Percentiles rank a stretch among this genome's conserved stretches.
These are phyloP conservation scores for Lamprotornis superbus DNA, from an alignment of 2,113 vertebrate genomes.

Conservation along the genomic window DNA sequence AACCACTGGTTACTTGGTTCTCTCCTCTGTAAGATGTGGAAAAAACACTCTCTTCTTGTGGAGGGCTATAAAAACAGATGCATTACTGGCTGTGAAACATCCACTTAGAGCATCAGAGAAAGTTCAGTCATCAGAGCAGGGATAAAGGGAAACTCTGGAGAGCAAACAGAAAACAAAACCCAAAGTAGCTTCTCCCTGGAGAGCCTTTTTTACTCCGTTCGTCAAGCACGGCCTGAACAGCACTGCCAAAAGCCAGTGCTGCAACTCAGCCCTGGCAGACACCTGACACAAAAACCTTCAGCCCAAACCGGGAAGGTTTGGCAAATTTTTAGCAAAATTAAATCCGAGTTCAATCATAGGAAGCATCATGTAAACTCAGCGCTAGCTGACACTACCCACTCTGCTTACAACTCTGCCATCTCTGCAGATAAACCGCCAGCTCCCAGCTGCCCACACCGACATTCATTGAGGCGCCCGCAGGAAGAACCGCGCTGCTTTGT, in stretches of 20 bases:
- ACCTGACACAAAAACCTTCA: neutral
- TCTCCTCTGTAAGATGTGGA: neutral
- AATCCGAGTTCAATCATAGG: neutral
- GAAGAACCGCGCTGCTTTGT: neutral
- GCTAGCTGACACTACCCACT: constrained; percentile 25
- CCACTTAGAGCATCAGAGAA: neutral
- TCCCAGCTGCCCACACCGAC: constrained; percentile 31
- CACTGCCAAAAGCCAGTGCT: neutral
- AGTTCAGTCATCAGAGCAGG: neutral
- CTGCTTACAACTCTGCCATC: constrained; percentile 34
- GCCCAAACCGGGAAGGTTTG: neutral
- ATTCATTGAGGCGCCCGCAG: constrained; percentile 30
- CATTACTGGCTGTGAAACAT: neutral
- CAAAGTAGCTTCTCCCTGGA: neutral
- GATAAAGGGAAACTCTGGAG: neutral
- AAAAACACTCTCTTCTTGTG: neutral
- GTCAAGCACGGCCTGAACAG: fast-evolving
- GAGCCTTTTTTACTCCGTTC: neutral
- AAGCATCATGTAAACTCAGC: constrained; percentile 18
- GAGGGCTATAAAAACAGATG: neutral
- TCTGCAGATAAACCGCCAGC: constrained; percentile 18
- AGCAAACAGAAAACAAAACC: neutral
- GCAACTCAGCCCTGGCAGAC: neutral
- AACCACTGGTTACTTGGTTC: neutral
- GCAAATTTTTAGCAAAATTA: neutral